These are phyloP conservation scores for Macropodus opercularis DNA, from an alignment of 2,797 vertebrate species.

Conservation along the genomic window DNA sequence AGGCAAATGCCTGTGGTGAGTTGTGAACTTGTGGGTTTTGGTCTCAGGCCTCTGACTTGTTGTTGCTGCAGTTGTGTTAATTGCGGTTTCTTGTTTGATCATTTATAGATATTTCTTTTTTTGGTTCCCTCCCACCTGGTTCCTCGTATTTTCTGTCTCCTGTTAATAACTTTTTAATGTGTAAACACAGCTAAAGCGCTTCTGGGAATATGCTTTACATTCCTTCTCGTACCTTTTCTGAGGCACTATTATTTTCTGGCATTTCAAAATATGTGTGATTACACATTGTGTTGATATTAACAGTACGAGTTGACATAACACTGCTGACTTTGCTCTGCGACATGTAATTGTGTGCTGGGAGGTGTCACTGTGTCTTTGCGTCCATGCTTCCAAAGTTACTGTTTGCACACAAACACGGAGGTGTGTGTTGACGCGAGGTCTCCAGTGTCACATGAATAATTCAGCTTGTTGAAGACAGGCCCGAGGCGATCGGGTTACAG, in stretches of 20 bases:
- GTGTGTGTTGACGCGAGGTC: conserved; percentile 60
- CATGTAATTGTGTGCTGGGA: neutral
- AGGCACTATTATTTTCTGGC: conserved; percentile 6
- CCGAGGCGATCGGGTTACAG: conserved; percentile 65
- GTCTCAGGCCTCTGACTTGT: too few species aligned
- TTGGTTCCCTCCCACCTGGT: neutral
- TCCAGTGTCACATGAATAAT: conserved; percentile 72
- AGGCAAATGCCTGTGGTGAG: too few species aligned
- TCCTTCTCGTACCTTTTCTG: conserved; percentile 2
- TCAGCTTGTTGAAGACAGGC: conserved; percentile 55
- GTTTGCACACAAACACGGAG: conserved; percentile 74
- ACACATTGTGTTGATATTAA: conserved; percentile 14
- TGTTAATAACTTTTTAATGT: conserved; percentile 5
- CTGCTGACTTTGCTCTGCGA: conserved; percentile 15
- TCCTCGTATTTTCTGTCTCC: neutral
- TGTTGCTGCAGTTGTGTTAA: too few species aligned
- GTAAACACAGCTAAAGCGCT: conserved; percentile 1
- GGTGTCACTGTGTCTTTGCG: conserved; percentile 8
- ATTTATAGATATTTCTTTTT: neutral
- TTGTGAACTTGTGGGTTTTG: too few species aligned
- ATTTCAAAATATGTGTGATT: conserved; percentile 19
- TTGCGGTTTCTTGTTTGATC: too few species aligned
- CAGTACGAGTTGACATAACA: neutral
- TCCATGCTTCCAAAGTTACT: conserved; percentile 49
- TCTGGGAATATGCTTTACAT: neutral